A percentile compares a stretch with the other conserved stretches of the same genome.
Evolutionary conservation across 2,113 vertebrate genomes (phyloP).

Genomic region (Ammodytes dubius): DNA sequence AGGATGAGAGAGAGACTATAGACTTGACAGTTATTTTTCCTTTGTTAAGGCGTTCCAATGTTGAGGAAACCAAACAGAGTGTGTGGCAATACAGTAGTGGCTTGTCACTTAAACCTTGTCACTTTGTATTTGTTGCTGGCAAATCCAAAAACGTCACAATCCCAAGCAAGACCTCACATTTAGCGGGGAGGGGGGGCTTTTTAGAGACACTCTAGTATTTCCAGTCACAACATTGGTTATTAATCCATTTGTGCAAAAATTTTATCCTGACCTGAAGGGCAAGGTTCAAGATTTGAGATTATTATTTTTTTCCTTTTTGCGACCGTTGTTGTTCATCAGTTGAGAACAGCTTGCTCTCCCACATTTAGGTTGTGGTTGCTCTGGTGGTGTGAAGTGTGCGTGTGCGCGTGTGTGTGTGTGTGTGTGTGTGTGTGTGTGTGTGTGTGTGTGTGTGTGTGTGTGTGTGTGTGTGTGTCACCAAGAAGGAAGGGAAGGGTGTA

Average conservation of each 20-base stretch:
- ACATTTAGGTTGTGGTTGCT: not conserved
- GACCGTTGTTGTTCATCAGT: not conserved
- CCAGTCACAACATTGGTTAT: not conserved
- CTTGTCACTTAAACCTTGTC: not conserved
- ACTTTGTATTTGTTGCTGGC: too few relatives aligned
- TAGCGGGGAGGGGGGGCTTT: too few relatives aligned
- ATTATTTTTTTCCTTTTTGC: not conserved
- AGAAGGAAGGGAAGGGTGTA: not conserved
- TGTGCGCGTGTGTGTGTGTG: not conserved
- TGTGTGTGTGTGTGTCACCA: not conserved
- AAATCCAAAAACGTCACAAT: too few relatives aligned
- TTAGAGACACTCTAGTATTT: not conserved
- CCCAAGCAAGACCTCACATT: too few relatives aligned
- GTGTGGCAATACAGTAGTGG: not conserved
- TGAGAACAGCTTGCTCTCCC: not conserved
- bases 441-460: not conserved
- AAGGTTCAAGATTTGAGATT: too few relatives aligned
- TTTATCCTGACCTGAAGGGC: not conserved
- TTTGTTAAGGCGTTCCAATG: not conserved
- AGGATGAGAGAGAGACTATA: not conserved
- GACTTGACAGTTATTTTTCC: not conserved
- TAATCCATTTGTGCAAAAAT: not conserved
- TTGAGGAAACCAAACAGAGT: not conserved
- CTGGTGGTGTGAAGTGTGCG: not conserved
- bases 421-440: not conserved